Conservation (phyloP, 2,113 vertebrate genomes). For the Otus sunia region DNA sequence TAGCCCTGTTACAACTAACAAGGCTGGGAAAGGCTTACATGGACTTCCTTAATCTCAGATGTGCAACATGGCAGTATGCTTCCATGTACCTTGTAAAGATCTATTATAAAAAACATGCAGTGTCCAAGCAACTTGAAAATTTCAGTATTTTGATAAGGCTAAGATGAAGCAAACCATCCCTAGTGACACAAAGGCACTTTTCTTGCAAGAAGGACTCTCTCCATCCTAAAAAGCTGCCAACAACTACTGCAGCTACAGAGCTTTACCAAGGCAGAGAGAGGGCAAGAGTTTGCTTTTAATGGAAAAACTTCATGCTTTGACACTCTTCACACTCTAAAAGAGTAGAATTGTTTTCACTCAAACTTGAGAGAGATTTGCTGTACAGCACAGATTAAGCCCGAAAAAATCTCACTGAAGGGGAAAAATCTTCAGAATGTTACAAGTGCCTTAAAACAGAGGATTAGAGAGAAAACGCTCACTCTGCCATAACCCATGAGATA, state of each 20-base stretch:
- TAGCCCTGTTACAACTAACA: not conserved
- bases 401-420: conserved; percentile 1
- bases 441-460: conserved; percentile 38
- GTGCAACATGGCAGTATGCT: not conserved
- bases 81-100: not conserved
- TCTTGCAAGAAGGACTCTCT: not conserved
- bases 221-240: not conserved
- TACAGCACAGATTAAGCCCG: conserved; percentile 13
- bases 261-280: not conserved
- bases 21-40: not conserved
- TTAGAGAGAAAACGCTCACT: not conserved
- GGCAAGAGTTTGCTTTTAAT: not conserved
- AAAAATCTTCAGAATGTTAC: conserved; percentile 24
- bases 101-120: not conserved
- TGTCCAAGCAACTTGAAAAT: not conserved
- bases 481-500: not conserved
- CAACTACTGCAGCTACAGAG: not conserved
- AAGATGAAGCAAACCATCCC: not conserved
- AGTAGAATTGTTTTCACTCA: conserved; percentile 17
- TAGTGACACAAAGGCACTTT: not conserved
- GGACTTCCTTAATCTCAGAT: not conserved
- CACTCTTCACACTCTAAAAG: not conserved
- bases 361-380: conserved; percentile 39
- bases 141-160: not conserved
- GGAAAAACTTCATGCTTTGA: conserved; percentile 34